A percentile compares a stretch with the other conserved stretches of the same genome.
These are phyloP conservation scores for Notothenia rossii DNA, from an alignment of 2,113 vertebrate genomes.

Conservation along the genomic window DNA sequence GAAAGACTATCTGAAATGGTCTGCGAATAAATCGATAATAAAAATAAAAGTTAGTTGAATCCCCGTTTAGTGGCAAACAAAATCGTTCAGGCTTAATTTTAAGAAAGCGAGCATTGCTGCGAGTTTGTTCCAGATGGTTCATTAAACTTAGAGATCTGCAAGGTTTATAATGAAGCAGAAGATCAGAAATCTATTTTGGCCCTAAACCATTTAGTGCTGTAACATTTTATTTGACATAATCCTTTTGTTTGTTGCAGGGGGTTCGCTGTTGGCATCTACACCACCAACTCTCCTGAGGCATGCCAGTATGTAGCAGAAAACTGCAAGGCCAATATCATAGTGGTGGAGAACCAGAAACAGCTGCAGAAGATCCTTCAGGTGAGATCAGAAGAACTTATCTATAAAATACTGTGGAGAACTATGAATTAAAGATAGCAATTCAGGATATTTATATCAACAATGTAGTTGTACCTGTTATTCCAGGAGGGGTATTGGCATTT, in stretches of 20 bases:
- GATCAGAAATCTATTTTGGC: no score
- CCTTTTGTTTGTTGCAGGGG: conserved; percentile 81
- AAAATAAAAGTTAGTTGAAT: no score
- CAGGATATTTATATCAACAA: no score
- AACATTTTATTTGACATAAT: background rate
- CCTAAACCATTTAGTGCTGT: no score
- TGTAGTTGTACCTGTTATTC: background rate
- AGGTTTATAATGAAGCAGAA: no score
- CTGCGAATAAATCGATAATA: no score
- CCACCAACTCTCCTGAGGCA: conserved; percentile 92
- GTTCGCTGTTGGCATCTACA: conserved; percentile 93
- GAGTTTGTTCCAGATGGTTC: no score
- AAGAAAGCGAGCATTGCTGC: no score
- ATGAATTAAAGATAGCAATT: background rate
- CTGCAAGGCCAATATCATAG: conserved; percentile 87
- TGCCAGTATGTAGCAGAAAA: conserved; percentile 90
- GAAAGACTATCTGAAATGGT: no score
- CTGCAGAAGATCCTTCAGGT: conserved; percentile 94
- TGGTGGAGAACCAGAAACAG: conserved; percentile 93
- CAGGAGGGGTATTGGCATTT: background rate
- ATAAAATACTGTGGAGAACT: background rate
- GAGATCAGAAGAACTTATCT: conserved; percentile 46
- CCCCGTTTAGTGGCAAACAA: no score
- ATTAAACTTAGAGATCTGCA: background rate
- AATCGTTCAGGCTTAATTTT: no score